phyloP scores from a whole-genome alignment of 2,888 invertebrate species.

The Timandra comae region DNA sequence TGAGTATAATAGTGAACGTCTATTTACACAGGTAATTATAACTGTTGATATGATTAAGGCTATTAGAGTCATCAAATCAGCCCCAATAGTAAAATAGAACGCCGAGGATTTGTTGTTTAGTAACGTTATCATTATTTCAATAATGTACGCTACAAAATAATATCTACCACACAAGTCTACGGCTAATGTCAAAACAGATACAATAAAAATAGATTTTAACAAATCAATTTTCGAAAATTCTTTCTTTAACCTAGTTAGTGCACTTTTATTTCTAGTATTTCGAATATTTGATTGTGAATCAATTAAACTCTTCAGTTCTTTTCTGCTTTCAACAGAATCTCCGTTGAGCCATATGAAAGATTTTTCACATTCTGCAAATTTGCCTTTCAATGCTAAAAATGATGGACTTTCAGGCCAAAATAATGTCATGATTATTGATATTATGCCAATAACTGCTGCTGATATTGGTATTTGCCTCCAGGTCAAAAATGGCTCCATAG shows the following conservation, averaged over 20 bases:
- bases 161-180: conserved; percentile 35
- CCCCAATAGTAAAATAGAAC: conserved; percentile 31
- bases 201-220: conserved; percentile 28
- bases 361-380: conserved; percentile 30
- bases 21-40: too few relatives aligned
- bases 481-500: conserved; percentile 24
- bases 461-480: conserved; percentile 36
- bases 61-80: conserved; percentile 33
- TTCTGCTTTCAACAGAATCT: conserved; percentile 18
- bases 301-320: conserved; percentile 29
- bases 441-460: conserved; percentile 14
- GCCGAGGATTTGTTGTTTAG: conserved; percentile 28
- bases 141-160: conserved; percentile 31
- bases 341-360: conserved; percentile 35
- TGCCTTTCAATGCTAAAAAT: conserved; percentile 34
- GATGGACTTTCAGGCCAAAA: conserved; percentile 43
- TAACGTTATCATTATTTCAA: conserved; percentile 34
- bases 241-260: conserved; percentile 11
- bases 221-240: conserved; percentile 29
- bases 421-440: conserved; percentile 22
- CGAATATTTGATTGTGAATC: conserved; percentile 9
- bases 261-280: too few relatives aligned
- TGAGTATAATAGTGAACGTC: conserved; percentile 31
- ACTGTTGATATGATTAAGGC: too few relatives aligned
- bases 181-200: conserved; percentile 26